Evolutionary conservation across 2,797 vertebrate genomes (phyloP).

Genomic region (Sebastes flavidus): DNA sequence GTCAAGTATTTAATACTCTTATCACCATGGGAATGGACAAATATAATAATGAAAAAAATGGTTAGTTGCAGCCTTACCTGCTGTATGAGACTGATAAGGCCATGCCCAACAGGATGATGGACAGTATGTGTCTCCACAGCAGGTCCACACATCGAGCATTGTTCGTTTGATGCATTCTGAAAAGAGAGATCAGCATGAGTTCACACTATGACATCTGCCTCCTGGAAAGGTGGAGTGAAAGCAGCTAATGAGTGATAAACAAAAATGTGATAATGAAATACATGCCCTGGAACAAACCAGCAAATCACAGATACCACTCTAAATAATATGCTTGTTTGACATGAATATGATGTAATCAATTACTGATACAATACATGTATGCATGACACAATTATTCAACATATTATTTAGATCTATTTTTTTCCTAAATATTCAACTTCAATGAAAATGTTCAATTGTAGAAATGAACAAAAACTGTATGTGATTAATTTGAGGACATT

Average conservation of each 20-base stretch:
- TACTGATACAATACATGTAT: neutral
- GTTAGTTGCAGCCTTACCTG: slow-evolving; percentile 82
- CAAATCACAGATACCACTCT: neutral
- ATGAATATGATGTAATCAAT: neutral
- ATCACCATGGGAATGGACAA: too few species aligned
- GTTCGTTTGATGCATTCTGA: slow-evolving; percentile 99
- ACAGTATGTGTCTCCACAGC: slow-evolving; percentile 96
- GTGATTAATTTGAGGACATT: neutral
- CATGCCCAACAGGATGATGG: slow-evolving; percentile 88
- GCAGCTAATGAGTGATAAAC: neutral
- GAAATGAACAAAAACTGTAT: neutral
- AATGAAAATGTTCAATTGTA: neutral
- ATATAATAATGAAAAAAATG: neutral
- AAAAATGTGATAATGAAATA: neutral
- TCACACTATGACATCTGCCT: neutral
- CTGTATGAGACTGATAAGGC: slow-evolving; percentile 96
- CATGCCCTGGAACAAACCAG: neutral
- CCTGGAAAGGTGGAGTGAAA: neutral
- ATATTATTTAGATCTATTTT: neutral
- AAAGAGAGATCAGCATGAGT: slow-evolving; percentile 15
- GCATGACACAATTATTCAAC: neutral
- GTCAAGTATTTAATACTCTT: too few species aligned
- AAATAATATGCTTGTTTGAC: neutral
- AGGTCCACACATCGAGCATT: slow-evolving; percentile 97
- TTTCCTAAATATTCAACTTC: neutral